Percentiles rank a stretch among this genome's conserved stretches.
Evolutionary conservation across 2,797 vertebrate genomes (phyloP).

Genomic region (Knipowitschia caucasica): DNA sequence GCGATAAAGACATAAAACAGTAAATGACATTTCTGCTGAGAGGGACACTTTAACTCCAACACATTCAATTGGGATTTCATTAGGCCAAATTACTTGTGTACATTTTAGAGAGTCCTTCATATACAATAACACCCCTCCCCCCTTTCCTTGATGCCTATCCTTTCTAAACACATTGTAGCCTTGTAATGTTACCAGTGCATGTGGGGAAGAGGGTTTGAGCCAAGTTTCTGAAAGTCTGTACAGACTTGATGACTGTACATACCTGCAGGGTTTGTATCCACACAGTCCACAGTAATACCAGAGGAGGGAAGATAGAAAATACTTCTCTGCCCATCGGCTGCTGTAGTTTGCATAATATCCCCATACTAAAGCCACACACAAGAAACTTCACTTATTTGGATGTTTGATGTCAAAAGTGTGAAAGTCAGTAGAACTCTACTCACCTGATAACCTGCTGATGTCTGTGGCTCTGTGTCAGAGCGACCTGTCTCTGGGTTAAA

Average conservation of each 20-base stretch:
- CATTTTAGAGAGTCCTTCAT: background rate
- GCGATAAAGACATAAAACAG: background rate
- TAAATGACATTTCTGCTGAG: background rate
- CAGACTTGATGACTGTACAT: background rate
- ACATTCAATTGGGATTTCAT: background rate
- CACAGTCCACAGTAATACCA: slow-evolving; percentile 77
- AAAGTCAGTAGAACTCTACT: slow-evolving; percentile 29
- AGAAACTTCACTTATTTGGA: background rate
- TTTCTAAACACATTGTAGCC: background rate
- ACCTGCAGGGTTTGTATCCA: slow-evolving; percentile 86
- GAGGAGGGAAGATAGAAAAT: slow-evolving; percentile 80
- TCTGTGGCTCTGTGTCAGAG: slow-evolving; percentile 19
- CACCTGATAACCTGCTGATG: slow-evolving; percentile 79
- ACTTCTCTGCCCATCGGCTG: slow-evolving; percentile 23
- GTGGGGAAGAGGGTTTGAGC: no score
- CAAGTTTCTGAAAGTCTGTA: no score
- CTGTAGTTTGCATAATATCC: slow-evolving; percentile 63
- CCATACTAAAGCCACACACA: slow-evolving; percentile 75
- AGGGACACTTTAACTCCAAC: background rate
- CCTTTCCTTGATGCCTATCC: background rate
- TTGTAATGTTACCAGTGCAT: no score
- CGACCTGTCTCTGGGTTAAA: slow-evolving; percentile 49
- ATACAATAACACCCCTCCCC: background rate
- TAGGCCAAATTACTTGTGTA: background rate
- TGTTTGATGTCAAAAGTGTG: no score